Base-by-base conservation (phyloP, 2,888 invertebrate species). In the Cephonodes hylas region DNA sequence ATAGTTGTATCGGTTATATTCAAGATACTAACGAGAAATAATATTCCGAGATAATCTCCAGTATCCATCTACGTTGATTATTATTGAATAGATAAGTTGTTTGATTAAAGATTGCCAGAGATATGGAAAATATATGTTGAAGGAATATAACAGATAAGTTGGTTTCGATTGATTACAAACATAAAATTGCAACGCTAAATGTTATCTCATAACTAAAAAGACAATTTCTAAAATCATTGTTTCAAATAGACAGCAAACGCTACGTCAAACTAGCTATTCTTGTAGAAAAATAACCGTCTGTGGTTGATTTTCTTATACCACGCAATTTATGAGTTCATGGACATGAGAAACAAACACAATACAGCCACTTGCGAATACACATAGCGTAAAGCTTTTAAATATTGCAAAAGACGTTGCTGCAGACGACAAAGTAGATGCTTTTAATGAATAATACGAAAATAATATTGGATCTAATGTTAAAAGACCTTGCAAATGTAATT, bases 391-490 rank as follows among this genome's bases (percentile, higher is more conserved):
- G 63, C 64, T 70, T 69, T 71, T 67, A 70, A 68, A 67, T 61
- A 60, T 81, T 77, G 66, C 77, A 67, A 73, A 72, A 42, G 8
- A 46, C 38, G 46, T 60, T 34, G 60, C 18, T 38, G 42, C 18
- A 10, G 18, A 53, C 66, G 64, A 72, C 64, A 74, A 70, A 68
- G 72, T 72, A 74, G 66, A 66, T 74, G 68, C 75, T 76, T 71
- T 71, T 73, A 76, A 79, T 80, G 77, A 77, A 79, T 73, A 75
- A 67, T 76, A 72, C 73, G 48, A 60, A 42, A 76, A 76, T 73
- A 73, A 70, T 73, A 76, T 67, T 68, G 71, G 80, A 86, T 85
- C 82, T 84, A 87, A 85, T 82, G 25, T 60, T 22, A 34, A 48
- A 38, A 42, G 60, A 27, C 60, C 53, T 60, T 60, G 64, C 42